Conservation (phyloP, 2,797 vertebrate genomes). For the Pangasius macronema region DNA sequence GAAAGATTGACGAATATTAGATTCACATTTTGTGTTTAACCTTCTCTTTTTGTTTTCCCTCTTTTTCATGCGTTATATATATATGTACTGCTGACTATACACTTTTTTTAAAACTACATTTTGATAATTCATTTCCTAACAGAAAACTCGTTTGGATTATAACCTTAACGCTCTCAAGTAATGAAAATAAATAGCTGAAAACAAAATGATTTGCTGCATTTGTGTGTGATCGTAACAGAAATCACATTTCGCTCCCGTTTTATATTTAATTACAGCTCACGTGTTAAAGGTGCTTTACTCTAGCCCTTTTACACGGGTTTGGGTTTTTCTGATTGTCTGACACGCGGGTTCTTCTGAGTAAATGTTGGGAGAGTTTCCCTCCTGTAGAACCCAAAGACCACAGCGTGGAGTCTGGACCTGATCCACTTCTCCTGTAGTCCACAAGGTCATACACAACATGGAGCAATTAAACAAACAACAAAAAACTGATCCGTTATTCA, state of each 20-base stretch:
- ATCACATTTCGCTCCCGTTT: too few species aligned
- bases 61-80: constrained; percentile 65
- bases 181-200: constrained; percentile 78
- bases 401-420: not conserved
- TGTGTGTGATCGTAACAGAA: constrained; percentile 19
- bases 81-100: constrained; percentile 78
- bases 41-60: constrained; percentile 60
- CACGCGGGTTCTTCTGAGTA: not conserved
- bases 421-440: not conserved
- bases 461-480: not conserved
- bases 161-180: constrained; percentile 78
- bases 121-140: constrained; percentile 83
- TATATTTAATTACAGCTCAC: not conserved
- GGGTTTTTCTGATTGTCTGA: not conserved
- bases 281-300: not conserved
- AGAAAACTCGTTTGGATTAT: constrained; percentile 79
- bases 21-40: constrained; percentile 58
- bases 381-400: too few species aligned
- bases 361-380: not conserved
- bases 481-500: not conserved
- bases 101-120: constrained; percentile 82
- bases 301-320: not conserved
- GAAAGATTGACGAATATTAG: constrained; percentile 46
- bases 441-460: not conserved
- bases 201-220: constrained; percentile 46